Percentiles rank a stretch among this genome's conserved stretches.
These are phyloP conservation scores for Pyxicephalus adspersus DNA, from an alignment of 2,113 vertebrate species.

Conservation along the genomic window DNA sequence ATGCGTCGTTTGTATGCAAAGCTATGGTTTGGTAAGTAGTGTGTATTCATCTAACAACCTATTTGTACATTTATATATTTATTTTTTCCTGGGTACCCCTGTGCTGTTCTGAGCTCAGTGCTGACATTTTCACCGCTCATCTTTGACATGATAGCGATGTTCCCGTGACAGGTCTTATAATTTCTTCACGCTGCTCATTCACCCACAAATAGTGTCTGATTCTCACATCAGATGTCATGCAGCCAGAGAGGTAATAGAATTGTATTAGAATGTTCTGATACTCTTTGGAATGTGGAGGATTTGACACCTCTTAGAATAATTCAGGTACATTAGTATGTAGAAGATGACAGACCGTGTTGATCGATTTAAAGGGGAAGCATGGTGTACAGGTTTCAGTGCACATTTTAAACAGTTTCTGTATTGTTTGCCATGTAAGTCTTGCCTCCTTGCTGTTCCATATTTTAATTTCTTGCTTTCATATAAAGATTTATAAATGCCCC, in stretches of 20 bases:
- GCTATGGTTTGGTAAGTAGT: not conserved
- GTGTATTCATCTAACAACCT: not conserved
- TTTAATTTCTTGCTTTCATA: too few relatives aligned
- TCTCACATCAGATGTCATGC: constrained; percentile 43
- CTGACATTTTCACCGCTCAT: constrained; percentile 9
- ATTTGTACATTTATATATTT: constrained; percentile 5
- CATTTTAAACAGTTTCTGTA: too few relatives aligned
- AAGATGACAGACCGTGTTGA: not conserved
- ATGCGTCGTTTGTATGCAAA: constrained; percentile 33
- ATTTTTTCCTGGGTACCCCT: not conserved
- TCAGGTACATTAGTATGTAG: constrained; percentile 19
- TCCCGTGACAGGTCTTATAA: constrained; percentile 33
- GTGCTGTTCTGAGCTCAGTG: accelerated
- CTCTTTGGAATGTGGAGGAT: not conserved
- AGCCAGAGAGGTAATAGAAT: constrained; percentile 24
- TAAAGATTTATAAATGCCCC: too few relatives aligned
- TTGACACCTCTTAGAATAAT: constrained; percentile 26
- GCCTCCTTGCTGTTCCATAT: too few relatives aligned
- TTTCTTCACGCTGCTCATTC: constrained; percentile 35
- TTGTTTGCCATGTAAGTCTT: too few relatives aligned
- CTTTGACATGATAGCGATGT: constrained; percentile 22
- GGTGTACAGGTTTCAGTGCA: too few relatives aligned
- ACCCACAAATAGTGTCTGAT: constrained; percentile 51
- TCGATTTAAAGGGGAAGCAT: too few relatives aligned
- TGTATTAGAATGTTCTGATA: not conserved